Base-by-base conservation (phyloP, 1,140 invertebrate genomes). In the Drosophila parabipectinata region DNA sequence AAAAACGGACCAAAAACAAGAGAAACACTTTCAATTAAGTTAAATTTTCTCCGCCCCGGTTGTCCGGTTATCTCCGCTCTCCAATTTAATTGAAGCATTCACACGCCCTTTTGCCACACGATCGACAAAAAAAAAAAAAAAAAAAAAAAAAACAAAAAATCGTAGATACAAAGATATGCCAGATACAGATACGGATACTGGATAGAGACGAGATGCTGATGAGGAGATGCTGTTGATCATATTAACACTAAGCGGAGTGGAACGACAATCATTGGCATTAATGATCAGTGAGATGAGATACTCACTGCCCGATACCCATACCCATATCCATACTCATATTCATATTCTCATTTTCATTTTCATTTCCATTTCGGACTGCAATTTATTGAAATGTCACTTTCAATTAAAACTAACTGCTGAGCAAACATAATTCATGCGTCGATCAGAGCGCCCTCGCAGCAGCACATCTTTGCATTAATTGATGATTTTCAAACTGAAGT, bases 341-440 rank as follows among this genome's bases (percentile, higher is more conserved):
- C 61, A 64, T 47, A 63, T 62, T 47, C 30, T 28, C 62, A 39
- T 28, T 51, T 32, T 9, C 3, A 14, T 45, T 45, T 45, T 15
- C 9, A 1, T 48, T 10, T 28, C 26, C 62, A 39, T 28, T 51
- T 10, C 48, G 18, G 53, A 54, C 37, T 53, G 53, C 69, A 88
- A 88, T 88, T 85, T 88, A 88, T 88, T 88, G 83, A 88, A 88
- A 88, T 88, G 83, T 88, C 83, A 88, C 83, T 77, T 88, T 88
- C 72, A 88, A 88, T 88, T 88, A 88, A 88, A 88, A 79, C 67
- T 71, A 88, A 88, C 83, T 83, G 83, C 76, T 83, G 76, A 69
- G 76, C 83, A 87, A 85, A 85, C 78, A 85, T 81, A 85, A 85
- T 85, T 77, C 78, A 85, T 72, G 74, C 69, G 78, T 85, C 82